These are phyloP conservation scores for Anarhynchus alexandrinus DNA, from an alignment of 2,113 vertebrate species.

Conservation along the genomic window DNA sequence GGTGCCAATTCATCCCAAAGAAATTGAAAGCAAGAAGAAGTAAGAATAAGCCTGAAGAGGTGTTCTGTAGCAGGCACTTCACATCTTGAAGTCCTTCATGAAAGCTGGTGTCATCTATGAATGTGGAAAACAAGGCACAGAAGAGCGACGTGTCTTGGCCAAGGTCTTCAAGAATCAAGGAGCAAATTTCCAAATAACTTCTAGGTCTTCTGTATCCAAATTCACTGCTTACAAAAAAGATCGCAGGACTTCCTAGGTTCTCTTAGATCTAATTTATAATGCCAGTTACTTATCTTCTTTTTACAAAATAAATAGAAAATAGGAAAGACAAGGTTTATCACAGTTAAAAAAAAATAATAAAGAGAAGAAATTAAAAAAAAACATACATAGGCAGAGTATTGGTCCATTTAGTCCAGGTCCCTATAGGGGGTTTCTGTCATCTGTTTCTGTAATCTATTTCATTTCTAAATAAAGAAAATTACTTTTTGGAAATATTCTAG, in stretches of 20 bases:
- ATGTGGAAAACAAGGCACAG: neutral
- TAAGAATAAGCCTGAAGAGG: neutral
- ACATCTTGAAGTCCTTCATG: neutral
- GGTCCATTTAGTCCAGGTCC: neutral
- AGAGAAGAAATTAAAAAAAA: accelerated
- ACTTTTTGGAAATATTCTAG: neutral
- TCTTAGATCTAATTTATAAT: neutral
- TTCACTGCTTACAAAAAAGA: neutral
- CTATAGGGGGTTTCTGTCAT: neutral
- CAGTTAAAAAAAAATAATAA: accelerated
- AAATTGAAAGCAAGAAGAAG: neutral
- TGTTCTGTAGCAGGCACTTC: neutral
- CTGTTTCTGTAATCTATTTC: neutral
- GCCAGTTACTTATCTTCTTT: neutral
- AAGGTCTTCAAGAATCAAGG: neutral
- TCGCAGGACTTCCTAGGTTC: neutral
- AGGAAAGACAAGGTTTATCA: neutral
- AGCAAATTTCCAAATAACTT: neutral
- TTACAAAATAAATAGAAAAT: neutral
- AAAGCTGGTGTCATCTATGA: neutral
- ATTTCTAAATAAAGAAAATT: neutral
- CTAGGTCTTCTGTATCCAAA: neutral
- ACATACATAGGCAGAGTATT: neutral
- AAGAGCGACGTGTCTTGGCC: neutral
- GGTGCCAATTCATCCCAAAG: neutral